A percentile compares a stretch with the other conserved stretches of the same genome.
These are phyloP conservation scores for Tursiops truncatus DNA, from an alignment of 2,113 vertebrate species.

Conservation along the genomic window DNA sequence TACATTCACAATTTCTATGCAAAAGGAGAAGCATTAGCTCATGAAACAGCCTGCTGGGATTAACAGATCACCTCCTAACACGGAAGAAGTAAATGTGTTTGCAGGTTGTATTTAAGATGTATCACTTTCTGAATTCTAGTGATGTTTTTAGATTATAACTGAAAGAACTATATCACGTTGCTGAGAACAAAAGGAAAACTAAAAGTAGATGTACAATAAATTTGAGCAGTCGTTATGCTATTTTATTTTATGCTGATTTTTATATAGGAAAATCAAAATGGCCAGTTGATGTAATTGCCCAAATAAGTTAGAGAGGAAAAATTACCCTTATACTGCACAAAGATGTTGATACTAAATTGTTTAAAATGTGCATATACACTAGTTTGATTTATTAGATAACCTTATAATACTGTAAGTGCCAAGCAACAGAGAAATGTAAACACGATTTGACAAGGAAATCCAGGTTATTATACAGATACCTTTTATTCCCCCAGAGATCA, in stretches of 20 bases:
- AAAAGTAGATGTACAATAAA: background rate
- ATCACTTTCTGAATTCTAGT: background rate
- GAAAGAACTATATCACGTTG: background rate
- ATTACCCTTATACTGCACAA: background rate
- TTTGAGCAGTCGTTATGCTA: background rate
- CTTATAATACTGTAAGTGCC: background rate
- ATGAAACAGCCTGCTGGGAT: background rate
- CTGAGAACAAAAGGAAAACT: conserved; percentile 28
- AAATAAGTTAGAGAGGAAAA: background rate
- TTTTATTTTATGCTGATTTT: background rate
- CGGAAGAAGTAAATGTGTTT: background rate
- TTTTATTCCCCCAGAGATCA: background rate
- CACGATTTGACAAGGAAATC: background rate
- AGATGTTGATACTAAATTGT: background rate
- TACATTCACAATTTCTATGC: background rate
- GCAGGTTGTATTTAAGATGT: background rate
- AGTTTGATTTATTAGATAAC: background rate
- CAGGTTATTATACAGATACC: background rate
- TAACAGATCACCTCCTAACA: background rate
- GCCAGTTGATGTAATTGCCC: background rate
- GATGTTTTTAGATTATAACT: background rate
- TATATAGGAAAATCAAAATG: background rate
- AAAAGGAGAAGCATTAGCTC: background rate
- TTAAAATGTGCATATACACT: background rate
- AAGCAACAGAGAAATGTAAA: background rate